Conservation (phyloP, 2,888 invertebrate species). For the Drosophila parthenogenetica region DNA sequence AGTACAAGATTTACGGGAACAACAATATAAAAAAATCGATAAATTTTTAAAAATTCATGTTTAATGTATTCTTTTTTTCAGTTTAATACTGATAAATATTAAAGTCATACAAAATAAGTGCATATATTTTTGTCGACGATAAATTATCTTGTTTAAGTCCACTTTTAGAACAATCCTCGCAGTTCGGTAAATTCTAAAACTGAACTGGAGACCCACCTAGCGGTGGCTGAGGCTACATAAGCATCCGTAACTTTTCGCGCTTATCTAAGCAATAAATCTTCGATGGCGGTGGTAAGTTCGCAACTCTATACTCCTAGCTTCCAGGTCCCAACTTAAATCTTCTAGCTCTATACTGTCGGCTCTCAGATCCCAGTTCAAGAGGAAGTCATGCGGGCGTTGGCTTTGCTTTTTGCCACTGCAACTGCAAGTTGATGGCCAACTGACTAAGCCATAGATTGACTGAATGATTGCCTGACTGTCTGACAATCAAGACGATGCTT, state of each 20-base stretch:
- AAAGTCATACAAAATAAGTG: no score
- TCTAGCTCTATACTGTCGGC: constrained; percentile 10
- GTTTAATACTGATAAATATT: no score
- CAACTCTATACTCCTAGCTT: constrained; percentile 38
- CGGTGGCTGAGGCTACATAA: constrained; percentile 80
- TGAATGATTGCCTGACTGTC: constrained; percentile 2
- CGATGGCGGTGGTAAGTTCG: constrained; percentile 79
- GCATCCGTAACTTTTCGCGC: constrained; percentile 84
- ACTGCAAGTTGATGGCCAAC: constrained; percentile 63
- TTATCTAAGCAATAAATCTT: constrained; percentile 83
- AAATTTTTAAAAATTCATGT: no score
- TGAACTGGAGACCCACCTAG: constrained; percentile 61
- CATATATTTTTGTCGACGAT: no score
- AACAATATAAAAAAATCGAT: no score
- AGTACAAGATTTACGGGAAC: no score
- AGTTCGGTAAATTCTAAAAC: constrained; percentile 55
- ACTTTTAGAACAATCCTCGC: constrained; percentile 51
- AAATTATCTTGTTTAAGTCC: no score
- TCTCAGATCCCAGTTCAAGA: constrained; percentile 38
- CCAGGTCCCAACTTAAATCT: constrained; percentile 12
- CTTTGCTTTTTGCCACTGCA: constrained; percentile 45
- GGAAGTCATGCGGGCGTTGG: constrained; percentile 78
- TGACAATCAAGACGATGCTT: constrained; percentile 66
- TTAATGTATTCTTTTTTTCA: no score
- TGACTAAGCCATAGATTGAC: constrained; percentile 52